These are phyloP conservation scores for Batillaria attramentaria DNA, from an alignment of 1,140 invertebrate genomes.

Conservation along the genomic window DNA sequence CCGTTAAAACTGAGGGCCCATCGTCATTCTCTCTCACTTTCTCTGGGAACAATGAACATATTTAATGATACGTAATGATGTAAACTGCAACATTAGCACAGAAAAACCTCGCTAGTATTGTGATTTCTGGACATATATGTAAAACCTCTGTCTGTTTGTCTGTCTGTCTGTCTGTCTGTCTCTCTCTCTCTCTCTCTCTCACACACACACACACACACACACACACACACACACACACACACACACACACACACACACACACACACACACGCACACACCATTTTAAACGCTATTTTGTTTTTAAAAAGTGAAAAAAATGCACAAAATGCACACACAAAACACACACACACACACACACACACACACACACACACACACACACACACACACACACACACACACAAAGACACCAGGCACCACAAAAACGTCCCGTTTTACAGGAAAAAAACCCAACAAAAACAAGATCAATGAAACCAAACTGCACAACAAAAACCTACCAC, in stretches of 20 bases:
- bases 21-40: background rate
- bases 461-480: background rate
- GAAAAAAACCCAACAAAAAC: background rate
- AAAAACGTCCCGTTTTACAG: background rate
- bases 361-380: background rate
- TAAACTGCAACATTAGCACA: background rate
- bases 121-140: background rate
- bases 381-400: background rate
- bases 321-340: background rate
- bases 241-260: background rate
- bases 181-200: background rate
- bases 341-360: background rate
- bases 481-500: background rate
- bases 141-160: background rate
- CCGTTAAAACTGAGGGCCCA: background rate
- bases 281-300: no score
- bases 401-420: no score
- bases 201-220: constrained; percentile 7
- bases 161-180: background rate
- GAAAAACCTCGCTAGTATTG: background rate
- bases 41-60: constrained; percentile 1
- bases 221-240: background rate
- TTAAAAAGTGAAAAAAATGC: no score
- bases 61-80: background rate
- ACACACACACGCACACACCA: background rate